Conservation (phyloP, 2,888 invertebrate species). For the Metallyticus violacea region DNA sequence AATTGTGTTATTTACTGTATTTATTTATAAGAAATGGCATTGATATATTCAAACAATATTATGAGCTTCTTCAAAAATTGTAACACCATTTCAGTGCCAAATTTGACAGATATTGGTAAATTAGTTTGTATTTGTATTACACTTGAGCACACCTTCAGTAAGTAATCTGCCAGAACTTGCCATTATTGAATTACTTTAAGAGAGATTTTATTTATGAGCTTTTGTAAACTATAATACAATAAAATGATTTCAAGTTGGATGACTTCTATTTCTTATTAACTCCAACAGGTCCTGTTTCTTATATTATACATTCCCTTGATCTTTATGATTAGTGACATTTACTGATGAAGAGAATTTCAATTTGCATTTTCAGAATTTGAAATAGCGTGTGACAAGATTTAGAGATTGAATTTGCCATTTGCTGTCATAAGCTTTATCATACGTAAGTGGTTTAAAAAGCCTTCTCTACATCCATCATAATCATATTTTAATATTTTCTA, state of each 20-base stretch:
- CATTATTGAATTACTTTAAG: constrained; percentile 5
- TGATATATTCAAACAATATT: not conserved
- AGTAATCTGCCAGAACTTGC: constrained; percentile 16
- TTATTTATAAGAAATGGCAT: not conserved
- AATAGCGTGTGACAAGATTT: no score
- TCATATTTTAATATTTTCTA: no score
- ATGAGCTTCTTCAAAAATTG: not conserved
- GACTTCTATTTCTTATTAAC: not conserved
- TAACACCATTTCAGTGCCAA: not conserved
- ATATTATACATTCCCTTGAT: no score
- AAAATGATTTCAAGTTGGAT: constrained; percentile 11
- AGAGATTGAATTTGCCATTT: no score
- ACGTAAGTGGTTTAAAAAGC: no score
- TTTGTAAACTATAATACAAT: constrained; percentile 9
- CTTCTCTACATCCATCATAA: no score
- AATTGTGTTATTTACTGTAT: not conserved
- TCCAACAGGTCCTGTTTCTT: no score
- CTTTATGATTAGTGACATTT: no score
- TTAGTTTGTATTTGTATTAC: not conserved
- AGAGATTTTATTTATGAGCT: constrained; percentile 13
- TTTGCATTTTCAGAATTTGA: no score
- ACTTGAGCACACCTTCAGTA: not conserved
- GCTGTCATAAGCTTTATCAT: no score
- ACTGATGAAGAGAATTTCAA: no score
- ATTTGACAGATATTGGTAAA: not conserved